Evolutionary conservation across 2,888 invertebrate species (phyloP).

Genomic region (Leptogaster cylindrica): DNA sequence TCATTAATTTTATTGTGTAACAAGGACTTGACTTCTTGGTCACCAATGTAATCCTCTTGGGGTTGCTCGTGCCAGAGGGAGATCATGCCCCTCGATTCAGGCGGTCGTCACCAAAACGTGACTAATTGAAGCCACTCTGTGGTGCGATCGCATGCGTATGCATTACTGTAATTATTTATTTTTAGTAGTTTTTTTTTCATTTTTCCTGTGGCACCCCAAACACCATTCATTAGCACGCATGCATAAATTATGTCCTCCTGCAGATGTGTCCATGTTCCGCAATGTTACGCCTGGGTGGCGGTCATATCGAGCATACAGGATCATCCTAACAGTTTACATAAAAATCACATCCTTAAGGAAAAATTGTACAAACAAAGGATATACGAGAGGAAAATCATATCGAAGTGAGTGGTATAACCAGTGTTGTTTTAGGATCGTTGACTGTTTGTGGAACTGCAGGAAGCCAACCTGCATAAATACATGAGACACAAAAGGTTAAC

Average conservation of each 20-base stretch:
- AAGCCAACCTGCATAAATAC: constrained; percentile 21
- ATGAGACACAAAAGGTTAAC: constrained; percentile 23
- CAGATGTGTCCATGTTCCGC: constrained; percentile 9
- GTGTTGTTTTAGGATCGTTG: constrained; percentile 35
- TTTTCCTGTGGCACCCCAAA: neutral
- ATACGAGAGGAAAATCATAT: neutral
- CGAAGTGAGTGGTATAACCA: neutral
- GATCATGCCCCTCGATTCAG: constrained; percentile 2
- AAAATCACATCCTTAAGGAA: constrained; percentile 19
- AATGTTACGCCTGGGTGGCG: constrained; percentile 29
- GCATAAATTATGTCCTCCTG: constrained; percentile 3
- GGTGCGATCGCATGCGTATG: neutral
- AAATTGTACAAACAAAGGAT: constrained; percentile 19
- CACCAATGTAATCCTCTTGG: neutral
- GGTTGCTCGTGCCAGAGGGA: neutral
- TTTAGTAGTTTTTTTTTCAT: no score
- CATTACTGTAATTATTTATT: no score
- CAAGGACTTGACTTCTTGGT: neutral
- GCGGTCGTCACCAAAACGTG: neutral
- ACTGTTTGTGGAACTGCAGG: constrained; percentile 32
- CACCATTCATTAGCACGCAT: constrained; percentile 18
- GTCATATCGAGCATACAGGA: neutral
- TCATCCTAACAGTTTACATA: constrained; percentile 23
- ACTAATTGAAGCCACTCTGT: constrained; percentile 4
- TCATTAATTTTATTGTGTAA: neutral